Base-by-base conservation (phyloP, 2,888 invertebrate genomes). In the Rotaria socialis region DNA sequence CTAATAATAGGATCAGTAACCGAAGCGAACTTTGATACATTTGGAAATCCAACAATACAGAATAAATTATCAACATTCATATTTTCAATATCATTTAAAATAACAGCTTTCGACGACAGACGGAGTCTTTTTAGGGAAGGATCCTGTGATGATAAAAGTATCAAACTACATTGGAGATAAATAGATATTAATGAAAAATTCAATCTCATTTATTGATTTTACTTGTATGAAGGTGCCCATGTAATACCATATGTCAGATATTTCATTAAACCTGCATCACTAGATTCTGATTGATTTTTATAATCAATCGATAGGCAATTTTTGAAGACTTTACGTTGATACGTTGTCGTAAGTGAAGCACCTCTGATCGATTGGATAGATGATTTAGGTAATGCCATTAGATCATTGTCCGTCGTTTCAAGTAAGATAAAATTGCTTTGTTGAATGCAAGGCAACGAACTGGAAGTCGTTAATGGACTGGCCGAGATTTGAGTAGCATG, bases 71-170 rank as follows among this genome's bases (percentile, higher is more conserved):
- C 75, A 22, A 80, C 47, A 47, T 14, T 41, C 43, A 80, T 80
- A 80, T 80, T 80, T 80, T 80, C 75, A 24, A 80, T 80, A 80
- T 80, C 75, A 80, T 80, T 80, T 80, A 80, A 14, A 22, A 80
- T n/a, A 1, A 80, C 75, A 43, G 43, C 41, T 47, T 80, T 80
- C 14, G 75, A 80, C 47, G 75, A 80, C 14, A 80, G 24, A 80
- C 75, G 47, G 24, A 80, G 47, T 80, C 19, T 6, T 80, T 80
- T 80, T 24, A 80, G 10, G 8, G 43, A 10, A 24, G 47, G 22
- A 47, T 80, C 75, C 22, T 41, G 7, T 24, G 75, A 80, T 11
- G 43, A 24, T 47, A 80, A 24, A 41, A 80, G 75, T 8, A 47
- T n/a, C 3, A 80, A 22, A 47, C 75, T 80, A 47, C 43, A 80